A percentile compares a stretch with the other conserved stretches of the same genome.
Evolutionary conservation across 2,797 vertebrate genomes (phyloP).

Genomic region (Neosalanx taihuensis): DNA sequence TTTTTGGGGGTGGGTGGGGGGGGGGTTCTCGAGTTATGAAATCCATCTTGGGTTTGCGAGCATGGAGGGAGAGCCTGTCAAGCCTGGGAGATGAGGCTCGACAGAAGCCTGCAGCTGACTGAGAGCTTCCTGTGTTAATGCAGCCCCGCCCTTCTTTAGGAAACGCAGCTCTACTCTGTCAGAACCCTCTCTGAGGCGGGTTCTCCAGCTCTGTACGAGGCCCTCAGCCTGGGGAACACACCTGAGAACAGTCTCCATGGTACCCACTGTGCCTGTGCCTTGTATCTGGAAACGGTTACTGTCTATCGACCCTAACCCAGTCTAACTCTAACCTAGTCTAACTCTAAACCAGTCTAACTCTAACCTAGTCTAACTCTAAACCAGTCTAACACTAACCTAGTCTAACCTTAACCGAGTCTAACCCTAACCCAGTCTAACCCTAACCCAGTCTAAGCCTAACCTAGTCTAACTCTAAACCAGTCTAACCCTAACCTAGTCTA

Average conservation of each 20-base stretch:
- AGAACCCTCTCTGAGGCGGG: neutral
- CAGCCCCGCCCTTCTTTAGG: slow-evolving; percentile 26
- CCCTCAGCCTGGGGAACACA: neutral
- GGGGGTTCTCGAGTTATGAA: slow-evolving; percentile 40
- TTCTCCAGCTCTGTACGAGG: neutral
- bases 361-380: too few species aligned
- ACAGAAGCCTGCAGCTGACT: slow-evolving; percentile 29
- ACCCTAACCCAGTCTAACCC: too few species aligned
- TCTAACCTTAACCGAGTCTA: too few species aligned
- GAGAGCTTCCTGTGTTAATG: slow-evolving; percentile 25
- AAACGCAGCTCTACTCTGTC: slow-evolving; percentile 27
- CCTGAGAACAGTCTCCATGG: neutral
- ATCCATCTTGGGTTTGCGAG: slow-evolving; percentile 33
- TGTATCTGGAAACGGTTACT: too few species aligned
- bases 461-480: too few species aligned
- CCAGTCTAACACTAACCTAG: too few species aligned
- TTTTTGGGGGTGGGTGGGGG: slow-evolving; percentile 39
- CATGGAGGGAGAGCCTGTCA: slow-evolving; percentile 29
- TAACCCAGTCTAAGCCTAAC: too few species aligned
- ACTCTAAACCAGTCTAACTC: too few species aligned
- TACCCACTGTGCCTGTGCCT: neutral
- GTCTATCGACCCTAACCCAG: too few species aligned
- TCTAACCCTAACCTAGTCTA: too few species aligned
- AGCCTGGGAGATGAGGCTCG: slow-evolving; percentile 37
- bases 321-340: too few species aligned